Evolutionary conservation across 2,797 vertebrate genomes (phyloP), one percentile per base, ranked within the genome.

Genomic region (Centroberyx gerrardi): DNA sequence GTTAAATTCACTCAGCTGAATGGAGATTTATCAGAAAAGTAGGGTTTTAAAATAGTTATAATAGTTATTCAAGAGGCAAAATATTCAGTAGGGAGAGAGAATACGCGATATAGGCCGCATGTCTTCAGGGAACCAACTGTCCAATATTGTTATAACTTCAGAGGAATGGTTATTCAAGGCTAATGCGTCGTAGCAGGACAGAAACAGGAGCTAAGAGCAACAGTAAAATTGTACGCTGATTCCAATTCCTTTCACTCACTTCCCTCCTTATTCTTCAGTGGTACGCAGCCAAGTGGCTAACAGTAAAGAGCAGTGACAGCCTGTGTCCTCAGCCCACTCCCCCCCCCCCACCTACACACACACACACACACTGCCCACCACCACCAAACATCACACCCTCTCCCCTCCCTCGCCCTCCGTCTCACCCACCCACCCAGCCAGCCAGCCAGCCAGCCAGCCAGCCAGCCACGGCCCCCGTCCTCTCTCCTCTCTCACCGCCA

Each of bases 401-500:
- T 68, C 68, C 78, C 68, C 73, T 78, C 58, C 13, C 17, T 75
- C 15, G 6, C 72, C 62, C 71, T 38, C 56, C 46, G 3, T 83
- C 73, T 78, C 81, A 83, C 78, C 33, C 87, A 80, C 62, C 78
- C 85, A 79, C 72, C 76, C 83, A 83, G 79, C 83, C 86, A 3
- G 1, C 33, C 87, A 80, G 61, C 78, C 85, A 79, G 74, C 76
- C 83, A 83, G 81, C 33, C 87, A 80, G 61, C 78, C 85, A 79
- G 74, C 76, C 83, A 83, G 81, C 83, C 86, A 3, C 59, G 64
- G 65, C 79, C 87, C 62, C 75, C 76, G 90, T 72, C 90, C 95
- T 95, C 95, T 92, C 94, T 94, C 90, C 95, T 94, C 95, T 96
- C 95, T 96, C 95, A 95, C 95, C 95, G 95, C 96, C 94, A 96